Evolutionary conservation across 2,888 invertebrate genomes (phyloP), one percentile per base, ranked within the genome.

Genomic region (Amorpha juglandis): DNA sequence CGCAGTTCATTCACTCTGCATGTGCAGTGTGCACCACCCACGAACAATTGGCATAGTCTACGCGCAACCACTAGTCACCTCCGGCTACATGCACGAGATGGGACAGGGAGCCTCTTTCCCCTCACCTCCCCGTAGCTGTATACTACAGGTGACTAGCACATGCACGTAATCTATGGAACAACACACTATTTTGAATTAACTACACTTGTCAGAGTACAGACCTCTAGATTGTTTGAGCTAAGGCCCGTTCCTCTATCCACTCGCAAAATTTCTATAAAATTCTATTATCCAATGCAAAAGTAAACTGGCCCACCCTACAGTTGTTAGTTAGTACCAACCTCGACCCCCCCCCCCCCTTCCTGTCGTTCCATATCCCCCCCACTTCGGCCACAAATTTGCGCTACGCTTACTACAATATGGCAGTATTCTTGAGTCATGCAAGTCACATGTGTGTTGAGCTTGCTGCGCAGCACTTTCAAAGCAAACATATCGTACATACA

Each of bases 201-300:
- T 21, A 51, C 9, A 11, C 38, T 38, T 38, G 1, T 16, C 48
- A 1, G 19, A 33, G 14, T 58, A 42, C 12, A 38, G 21, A 58
- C 58, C 58, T 42, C 38, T n/a, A 19, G 11, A 12, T 42, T 35
- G 8, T 35, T 55, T 58, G 42, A 58, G 42, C 58, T 58, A 14
- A 19, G 58, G 58, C 19, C 38, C 19, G 12, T 19, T 12, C 6
- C 42, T 42, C 14, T n/a, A 16, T 35, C 35, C 9, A 45, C 45
- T 14, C 7, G 4, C 38, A 58, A 12, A 9, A 58, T 38, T 38
- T 12, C 12, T 38, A 19, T 19, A 42, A 35, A 55, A 38, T 12
- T 38, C 55, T 38, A 19, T 19, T 16, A 19, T 16, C 16, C 58
- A 12, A 19, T 16, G 12, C 55, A 55, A 38, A 38, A 55, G 35